These are phyloP conservation scores for Hirtodrosophila cameraria DNA, from an alignment of 2,888 invertebrate species.

Conservation along the genomic window DNA sequence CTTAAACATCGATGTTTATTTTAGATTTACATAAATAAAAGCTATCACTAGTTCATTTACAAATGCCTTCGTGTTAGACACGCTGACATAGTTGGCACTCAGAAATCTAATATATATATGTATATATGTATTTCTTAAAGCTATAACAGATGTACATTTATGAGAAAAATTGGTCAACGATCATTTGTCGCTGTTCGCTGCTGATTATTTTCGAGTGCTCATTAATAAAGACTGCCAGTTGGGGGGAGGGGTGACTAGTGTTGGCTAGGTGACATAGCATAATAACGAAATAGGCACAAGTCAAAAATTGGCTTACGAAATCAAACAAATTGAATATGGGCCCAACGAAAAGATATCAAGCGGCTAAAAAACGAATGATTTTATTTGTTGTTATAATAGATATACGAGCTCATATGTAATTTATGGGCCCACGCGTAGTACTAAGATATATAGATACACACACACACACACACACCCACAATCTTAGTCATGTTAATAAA, in stretches of 20 bases:
- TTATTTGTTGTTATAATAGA: constrained; percentile 20
- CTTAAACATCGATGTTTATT: no score
- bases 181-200: constrained; percentile 9
- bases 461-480: constrained; percentile 19
- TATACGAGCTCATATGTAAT: no score
- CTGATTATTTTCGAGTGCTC: constrained; percentile 13
- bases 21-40: no score
- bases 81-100: constrained; percentile 40
- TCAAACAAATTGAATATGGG: constrained; percentile 71
- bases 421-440: constrained; percentile 64
- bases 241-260: background rate
- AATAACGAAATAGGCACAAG: constrained; percentile 8
- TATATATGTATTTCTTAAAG: background rate
- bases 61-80: constrained; percentile 2
- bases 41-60: background rate
- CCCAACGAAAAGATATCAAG: constrained; percentile 55
- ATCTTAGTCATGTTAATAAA: constrained; percentile 52
- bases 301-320: constrained; percentile 56
- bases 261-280: constrained; percentile 13
- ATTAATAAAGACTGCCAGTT: constrained; percentile 4
- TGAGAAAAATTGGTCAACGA: constrained; percentile 16
- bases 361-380: constrained; percentile 28
- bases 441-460: constrained; percentile 28
- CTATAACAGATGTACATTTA: constrained; percentile 17
- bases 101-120: constrained; percentile 3